These are phyloP conservation scores for Cebuella pygmaea DNA, from an alignment of 2,797 vertebrate genomes.

Conservation along the genomic window DNA sequence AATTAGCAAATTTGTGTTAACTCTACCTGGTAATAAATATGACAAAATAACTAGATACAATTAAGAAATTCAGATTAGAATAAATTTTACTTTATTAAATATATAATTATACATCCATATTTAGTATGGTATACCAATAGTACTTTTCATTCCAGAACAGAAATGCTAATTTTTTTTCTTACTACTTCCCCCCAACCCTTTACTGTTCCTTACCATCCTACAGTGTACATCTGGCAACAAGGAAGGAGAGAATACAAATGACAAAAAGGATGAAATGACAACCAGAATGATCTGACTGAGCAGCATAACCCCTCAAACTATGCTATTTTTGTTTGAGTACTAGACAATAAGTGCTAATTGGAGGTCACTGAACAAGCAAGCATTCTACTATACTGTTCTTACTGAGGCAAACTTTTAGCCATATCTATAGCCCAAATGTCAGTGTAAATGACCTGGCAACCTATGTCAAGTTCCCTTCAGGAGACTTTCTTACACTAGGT, in stretches of 20 bases:
- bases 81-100: slow-evolving; percentile 13
- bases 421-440: not conserved
- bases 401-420: not conserved
- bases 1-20: slow-evolving; percentile 43
- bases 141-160: slow-evolving; percentile 26
- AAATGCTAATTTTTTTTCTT: not conserved
- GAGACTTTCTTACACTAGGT: not conserved
- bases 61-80: slow-evolving; percentile 35
- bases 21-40: not conserved
- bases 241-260: slow-evolving; percentile 27
- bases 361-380: not conserved
- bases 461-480: not conserved
- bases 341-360: not conserved
- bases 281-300: not conserved
- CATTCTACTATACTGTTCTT: not conserved
- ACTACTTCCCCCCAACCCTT: not conserved
- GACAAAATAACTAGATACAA: slow-evolving; percentile 23
- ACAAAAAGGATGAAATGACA: slow-evolving; percentile 31
- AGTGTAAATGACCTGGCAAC: not conserved
- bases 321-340: not conserved
- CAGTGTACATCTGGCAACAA: not conserved
- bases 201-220: slow-evolving; percentile 5
- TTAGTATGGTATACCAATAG: not conserved
- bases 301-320: not conserved
- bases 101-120: not conserved